phyloP scores from a whole-genome alignment of 2,113 vertebrate genomes.

The Protobothrops mucrosquamatus region DNA sequence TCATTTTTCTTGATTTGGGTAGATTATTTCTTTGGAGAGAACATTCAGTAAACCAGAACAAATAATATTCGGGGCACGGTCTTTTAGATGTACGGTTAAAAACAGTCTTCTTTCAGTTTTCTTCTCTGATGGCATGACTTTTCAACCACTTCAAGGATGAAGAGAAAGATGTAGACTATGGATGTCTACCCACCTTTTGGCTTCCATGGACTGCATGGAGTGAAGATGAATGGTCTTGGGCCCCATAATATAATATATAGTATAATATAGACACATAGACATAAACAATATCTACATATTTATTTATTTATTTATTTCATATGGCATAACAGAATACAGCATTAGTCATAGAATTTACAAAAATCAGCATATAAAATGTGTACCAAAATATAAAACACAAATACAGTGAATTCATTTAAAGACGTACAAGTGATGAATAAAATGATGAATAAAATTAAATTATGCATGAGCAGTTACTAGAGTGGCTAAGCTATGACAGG shows the following conservation, averaged over 20 bases:
- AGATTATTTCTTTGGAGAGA: neutral
- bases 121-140: neutral
- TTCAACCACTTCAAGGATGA: neutral
- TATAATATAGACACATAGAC: neutral
- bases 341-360: neutral
- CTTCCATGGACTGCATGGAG: neutral
- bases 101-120: neutral
- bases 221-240: neutral
- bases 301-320: neutral
- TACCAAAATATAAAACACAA: neutral
- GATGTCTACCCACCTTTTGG: neutral
- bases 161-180: neutral
- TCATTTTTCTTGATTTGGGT: neutral
- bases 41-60: neutral
- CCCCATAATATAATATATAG: neutral
- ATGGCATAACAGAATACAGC: neutral
- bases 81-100: neutral
- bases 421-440: neutral
- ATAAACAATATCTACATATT: neutral
- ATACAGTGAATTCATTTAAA: neutral
- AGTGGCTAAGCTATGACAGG: neutral
- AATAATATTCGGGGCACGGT: neutral
- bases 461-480: neutral
- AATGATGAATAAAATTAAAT: neutral
- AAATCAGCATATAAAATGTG: neutral